Evolutionary conservation across 2,797 vertebrate species (phyloP), one percentile per base, ranked within the genome.

Genomic region (Aulostomus chinensis): DNA sequence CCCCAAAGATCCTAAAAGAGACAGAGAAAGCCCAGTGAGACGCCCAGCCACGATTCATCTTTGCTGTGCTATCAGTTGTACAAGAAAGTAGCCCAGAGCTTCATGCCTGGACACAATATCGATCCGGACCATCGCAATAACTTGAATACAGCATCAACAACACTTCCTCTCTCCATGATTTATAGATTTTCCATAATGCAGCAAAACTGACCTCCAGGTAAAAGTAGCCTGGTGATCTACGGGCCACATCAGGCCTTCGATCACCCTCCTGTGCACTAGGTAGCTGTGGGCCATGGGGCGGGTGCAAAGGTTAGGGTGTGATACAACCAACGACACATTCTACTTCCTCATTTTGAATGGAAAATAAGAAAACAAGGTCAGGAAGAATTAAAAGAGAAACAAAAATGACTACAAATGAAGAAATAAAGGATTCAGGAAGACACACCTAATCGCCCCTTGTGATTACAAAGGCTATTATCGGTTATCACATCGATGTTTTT

Each of bases 261-360:
- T n/a, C 14, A 4, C 1, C 20, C 17, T 52, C 17, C 2, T 21
- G 9, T 7, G 10, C 28, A 12, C 24, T 15, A 21, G 17, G 31
- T 51, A 30, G 39, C 28, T 25, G 28, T 14, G 12, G 26, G n/a
- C 17, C 40, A 36, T 51, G 33, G 13, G 5, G 4, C 39, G 3
- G 17, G 76, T 33, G 40, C 86, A 85, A 85, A 84, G 79, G 82
- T 84, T 45, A 73, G 38, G 32, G 53, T 60, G 58, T 65, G 45
- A 61, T 10, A 56, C 28, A 50, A 34, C n/a, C n/a, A n/a, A n/a
- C n/a, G n/a, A n/a, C 39, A 22, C 16, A 10, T 47, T 78, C 59
- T 24, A 72, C 62, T 76, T 81, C 76, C 73, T 62, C 56, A 50
- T 73, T 79, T 57, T 58, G 14, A 35, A 20, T 12, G 14, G 4